Percentiles rank a stretch among this genome's conserved stretches.
Conservation (phyloP, 2,888 invertebrate species). For the Nebria salina region DNA sequence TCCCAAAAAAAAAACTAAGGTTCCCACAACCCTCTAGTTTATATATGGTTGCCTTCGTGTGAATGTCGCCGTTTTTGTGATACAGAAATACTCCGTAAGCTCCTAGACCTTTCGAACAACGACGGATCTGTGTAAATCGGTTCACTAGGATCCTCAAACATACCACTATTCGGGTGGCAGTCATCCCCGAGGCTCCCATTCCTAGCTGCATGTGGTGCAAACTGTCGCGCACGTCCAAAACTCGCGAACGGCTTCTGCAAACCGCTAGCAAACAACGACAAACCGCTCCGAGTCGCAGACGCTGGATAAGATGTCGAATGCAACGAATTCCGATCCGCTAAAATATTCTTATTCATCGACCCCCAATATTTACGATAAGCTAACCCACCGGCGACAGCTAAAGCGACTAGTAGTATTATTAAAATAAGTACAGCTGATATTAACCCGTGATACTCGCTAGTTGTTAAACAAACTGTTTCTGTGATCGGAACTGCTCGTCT, state of each 20-base stretch:
- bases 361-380: conserved; percentile 84
- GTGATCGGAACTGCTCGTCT: conserved; percentile 72
- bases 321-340: conserved; percentile 64
- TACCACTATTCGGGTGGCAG: conserved; percentile 58
- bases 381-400: conserved; percentile 77
- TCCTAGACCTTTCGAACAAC: conserved; percentile 85
- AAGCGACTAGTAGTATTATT: conserved; percentile 77
- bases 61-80: conserved; percentile 59
- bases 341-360: conserved; percentile 76
- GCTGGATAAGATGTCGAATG: conserved; percentile 61
- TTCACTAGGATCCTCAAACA: conserved; percentile 89
- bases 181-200: conserved; percentile 55
- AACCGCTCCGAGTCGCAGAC: conserved; percentile 58
- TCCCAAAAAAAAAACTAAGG: not conserved
- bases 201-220: conserved; percentile 56
- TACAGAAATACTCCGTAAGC: conserved; percentile 72
- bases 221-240: conserved; percentile 56
- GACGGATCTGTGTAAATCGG: conserved; percentile 94
- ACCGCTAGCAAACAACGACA: conserved; percentile 75
- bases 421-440: conserved; percentile 81
- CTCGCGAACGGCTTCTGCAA: conserved; percentile 75
- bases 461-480: conserved; percentile 81
- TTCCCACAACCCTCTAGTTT: not conserved
- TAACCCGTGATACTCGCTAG: conserved; percentile 86
- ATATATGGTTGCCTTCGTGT: conserved; percentile 44